Conservation (phyloP, 2,113 vertebrate genomes). For the Silurus glanis region DNA sequence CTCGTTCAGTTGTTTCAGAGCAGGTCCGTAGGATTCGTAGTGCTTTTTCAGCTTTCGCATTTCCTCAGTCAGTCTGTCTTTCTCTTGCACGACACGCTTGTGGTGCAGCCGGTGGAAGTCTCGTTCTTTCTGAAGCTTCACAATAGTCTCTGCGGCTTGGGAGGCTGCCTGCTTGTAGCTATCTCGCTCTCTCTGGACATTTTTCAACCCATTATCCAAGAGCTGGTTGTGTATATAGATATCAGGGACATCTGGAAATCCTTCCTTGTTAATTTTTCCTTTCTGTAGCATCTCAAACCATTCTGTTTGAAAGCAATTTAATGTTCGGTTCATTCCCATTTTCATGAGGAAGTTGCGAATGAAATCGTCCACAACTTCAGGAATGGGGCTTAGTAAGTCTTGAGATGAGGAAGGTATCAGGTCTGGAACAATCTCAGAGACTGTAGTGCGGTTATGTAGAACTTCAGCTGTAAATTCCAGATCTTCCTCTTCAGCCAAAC, state of each 20-base stretch:
- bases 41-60: slow-evolving; percentile 81
- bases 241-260: slow-evolving; percentile 67
- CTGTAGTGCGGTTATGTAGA: slow-evolving; percentile 65
- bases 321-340: slow-evolving; percentile 83
- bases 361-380: slow-evolving; percentile 81
- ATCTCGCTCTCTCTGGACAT: slow-evolving; percentile 74
- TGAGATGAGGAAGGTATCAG: slow-evolving; percentile 47
- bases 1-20: slow-evolving; percentile 76
- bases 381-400: slow-evolving; percentile 46
- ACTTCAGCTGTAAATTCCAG: slow-evolving; percentile 71
- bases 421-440: slow-evolving; percentile 54
- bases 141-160: slow-evolving; percentile 72
- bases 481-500: slow-evolving; percentile 78
- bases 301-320: slow-evolving; percentile 89
- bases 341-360: slow-evolving; percentile 86
- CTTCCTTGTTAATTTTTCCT: slow-evolving; percentile 62
- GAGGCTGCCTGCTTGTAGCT: slow-evolving; percentile 69
- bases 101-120: slow-evolving; percentile 84
- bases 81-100: slow-evolving; percentile 81
- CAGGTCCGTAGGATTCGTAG: slow-evolving; percentile 78
- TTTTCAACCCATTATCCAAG: slow-evolving; percentile 75
- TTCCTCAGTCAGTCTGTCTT: slow-evolving; percentile 78
- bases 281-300: slow-evolving; percentile 82
- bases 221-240: slow-evolving; percentile 76
- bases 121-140: slow-evolving; percentile 76